Base-by-base conservation (phyloP, 1,140 invertebrate genomes). In the Triops cancriformis region DNA sequence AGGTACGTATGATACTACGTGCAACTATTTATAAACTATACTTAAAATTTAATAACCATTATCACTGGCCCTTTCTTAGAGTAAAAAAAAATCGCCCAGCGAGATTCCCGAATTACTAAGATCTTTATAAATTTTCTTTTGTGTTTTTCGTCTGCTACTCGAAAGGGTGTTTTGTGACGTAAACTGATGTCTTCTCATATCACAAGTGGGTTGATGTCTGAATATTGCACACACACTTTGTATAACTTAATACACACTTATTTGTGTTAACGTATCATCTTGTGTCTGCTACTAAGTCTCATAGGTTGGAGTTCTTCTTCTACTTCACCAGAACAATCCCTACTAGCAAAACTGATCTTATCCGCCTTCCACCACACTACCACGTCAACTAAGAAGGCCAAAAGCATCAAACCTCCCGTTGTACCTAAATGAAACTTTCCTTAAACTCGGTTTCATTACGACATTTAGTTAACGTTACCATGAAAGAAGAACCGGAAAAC, bases 401-500 rank as follows among this genome's bases (percentile, higher is more conserved):
- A 83, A 79, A 92, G 86, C 87, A 94, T 90, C n/a, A 95, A 89
- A 51, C 88, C 88, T 72, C 91, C 91, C 1, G 93, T 94, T 41
- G 92, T 90, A 80, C 93, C 93, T 94, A 64, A 64, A 64, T 1
- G n/a, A 9, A 64, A 64, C 14, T 75, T 26, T 64, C 18, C 14
- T 10, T 23, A 64, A 23, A 6, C 14, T 5, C 9, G 6, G 10
- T 26, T 77, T 73, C 23, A n/a, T 75, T 3, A 28, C 18, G 7
- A 4, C 14, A 26, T 78, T 41, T 28, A n/a, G 10, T 18, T n/a
- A 23, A 18, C 51, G 85, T 85, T 85, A 94, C 94, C 94, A 80
- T 96, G 89, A 85, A 93, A 96, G 83, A 93, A 92, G 84, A 91
- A 90, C 77, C 95, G 86, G 82, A 97, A 93, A 73, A 90, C 88